Base-by-base conservation (phyloP, 2,113 vertebrate genomes). In the Corvus moneduloides region DNA sequence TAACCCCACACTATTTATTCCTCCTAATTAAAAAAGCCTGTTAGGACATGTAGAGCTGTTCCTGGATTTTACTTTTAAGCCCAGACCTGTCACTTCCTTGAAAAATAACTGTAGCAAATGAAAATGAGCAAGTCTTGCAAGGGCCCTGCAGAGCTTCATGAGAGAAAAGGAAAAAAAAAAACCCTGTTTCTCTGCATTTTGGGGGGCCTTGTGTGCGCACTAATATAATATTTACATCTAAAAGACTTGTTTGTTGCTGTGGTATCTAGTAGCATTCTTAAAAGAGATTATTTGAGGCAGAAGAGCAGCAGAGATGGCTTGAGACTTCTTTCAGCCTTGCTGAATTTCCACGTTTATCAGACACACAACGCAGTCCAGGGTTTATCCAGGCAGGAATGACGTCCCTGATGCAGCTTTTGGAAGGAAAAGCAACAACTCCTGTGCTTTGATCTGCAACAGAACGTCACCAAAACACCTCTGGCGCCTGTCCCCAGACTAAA, bases 41-140 rank as follows among this genome's bases (percentile, higher is more conserved):
- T 80, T 59, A 63, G 67, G 61, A 90, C 92, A 80, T 0, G 71
- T 14, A 67, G 13, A 77, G 24, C 16, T 74, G 49, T 46, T 49
- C 55, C 67, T 52, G 39, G 39, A 44, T 85, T 94, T 90, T 67
- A 71, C 69, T 93, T 90, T 83, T 76, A 91, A 93, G 82, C 58
- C 30, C 72, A 55, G 78, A 83, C 43, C 72, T 95, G 87, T 83
- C 71, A 76, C 63, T 83, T 87, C 72, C 72, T 90, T 80, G 55
- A 91, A 63, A 94, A 94, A 67, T 76, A 94, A 83, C 68, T 55
- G 41, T 23, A 83, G 58, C 82, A 83, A 93, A 80, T 0, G 1
- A 80, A 89, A 91, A 69, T 0, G 17, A 77, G n/a, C 35, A 54
- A 63, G 21, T 37, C 33, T 62, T 93, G 15, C 0, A 32, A 51